These are phyloP conservation scores for Oceanites oceanicus DNA, from an alignment of 2,113 vertebrate species.

Conservation along the genomic window DNA sequence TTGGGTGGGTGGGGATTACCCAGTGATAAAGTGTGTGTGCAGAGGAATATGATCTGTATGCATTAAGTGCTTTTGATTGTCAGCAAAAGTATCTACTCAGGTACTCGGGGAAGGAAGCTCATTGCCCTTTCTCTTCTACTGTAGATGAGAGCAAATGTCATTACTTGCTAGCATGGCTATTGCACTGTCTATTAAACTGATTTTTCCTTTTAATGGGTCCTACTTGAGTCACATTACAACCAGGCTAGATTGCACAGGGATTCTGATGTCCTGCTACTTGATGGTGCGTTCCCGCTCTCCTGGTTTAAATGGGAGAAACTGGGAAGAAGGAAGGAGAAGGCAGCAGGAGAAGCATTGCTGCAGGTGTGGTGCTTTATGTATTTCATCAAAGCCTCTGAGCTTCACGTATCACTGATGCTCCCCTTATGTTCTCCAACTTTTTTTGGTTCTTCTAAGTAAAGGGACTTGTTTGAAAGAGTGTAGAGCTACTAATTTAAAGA, in stretches of 20 bases:
- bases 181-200: neutral
- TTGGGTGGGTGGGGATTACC: neutral
- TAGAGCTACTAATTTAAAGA: neutral
- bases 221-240: neutral
- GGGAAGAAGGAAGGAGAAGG: neutral
- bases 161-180: neutral
- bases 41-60: neutral
- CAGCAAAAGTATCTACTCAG: neutral
- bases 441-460: neutral
- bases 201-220: neutral
- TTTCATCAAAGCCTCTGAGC: neutral
- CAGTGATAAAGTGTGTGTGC: neutral
- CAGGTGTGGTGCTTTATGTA: neutral
- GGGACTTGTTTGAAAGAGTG: neutral
- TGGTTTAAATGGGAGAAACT: neutral
- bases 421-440: neutral
- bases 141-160: neutral
- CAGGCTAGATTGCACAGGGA: neutral
- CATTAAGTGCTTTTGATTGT: slow-evolving; percentile 30
- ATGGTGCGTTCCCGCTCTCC: neutral
- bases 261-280: neutral
- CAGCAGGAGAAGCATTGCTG: neutral
- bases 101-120: neutral
- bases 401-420: neutral
- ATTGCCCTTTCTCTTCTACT: neutral